Conservation (phyloP, 2,113 vertebrate species). For the Triplophysa siluroides region DNA sequence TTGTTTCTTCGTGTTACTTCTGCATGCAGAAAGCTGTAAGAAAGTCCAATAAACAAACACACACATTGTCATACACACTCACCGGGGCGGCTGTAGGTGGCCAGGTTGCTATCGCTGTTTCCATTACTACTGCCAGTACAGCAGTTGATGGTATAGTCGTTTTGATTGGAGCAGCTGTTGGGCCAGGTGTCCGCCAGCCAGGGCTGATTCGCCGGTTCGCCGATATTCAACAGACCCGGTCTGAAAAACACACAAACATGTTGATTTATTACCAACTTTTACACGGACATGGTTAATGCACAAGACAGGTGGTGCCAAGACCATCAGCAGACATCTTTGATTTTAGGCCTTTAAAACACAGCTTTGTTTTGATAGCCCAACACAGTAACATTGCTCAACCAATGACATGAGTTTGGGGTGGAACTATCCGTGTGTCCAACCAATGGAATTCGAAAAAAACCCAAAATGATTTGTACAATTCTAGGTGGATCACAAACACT, state of each 20-base stretch:
- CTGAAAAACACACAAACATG: constrained; percentile 65
- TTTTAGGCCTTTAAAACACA: neutral
- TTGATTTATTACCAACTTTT: constrained; percentile 7
- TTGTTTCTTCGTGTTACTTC: too few relatives aligned
- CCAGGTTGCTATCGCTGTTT: constrained; percentile 95
- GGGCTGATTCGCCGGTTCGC: constrained; percentile 88
- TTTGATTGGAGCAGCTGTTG: constrained; percentile 93
- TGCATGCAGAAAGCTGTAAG: too few relatives aligned
- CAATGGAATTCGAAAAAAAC: too few relatives aligned
- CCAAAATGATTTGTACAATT: too few relatives aligned
- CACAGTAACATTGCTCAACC: neutral
- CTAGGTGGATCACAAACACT: neutral
- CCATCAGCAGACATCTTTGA: neutral
- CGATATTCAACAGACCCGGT: constrained; percentile 95
- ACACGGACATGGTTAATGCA: neutral
- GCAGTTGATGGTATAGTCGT: constrained; percentile 97
- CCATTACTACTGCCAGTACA: constrained; percentile 92
- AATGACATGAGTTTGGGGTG: neutral
- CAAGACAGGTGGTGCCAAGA: neutral
- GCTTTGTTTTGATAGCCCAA: neutral
- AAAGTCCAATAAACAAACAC: constrained; percentile 43
- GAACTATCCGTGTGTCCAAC: neutral
- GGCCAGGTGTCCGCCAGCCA: constrained; percentile 99
- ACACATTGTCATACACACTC: constrained; percentile 71
- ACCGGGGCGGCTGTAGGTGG: constrained; percentile 97